Evolutionary conservation across 2,113 vertebrate genomes (phyloP).

Genomic region (Balaeniceps rex): DNA sequence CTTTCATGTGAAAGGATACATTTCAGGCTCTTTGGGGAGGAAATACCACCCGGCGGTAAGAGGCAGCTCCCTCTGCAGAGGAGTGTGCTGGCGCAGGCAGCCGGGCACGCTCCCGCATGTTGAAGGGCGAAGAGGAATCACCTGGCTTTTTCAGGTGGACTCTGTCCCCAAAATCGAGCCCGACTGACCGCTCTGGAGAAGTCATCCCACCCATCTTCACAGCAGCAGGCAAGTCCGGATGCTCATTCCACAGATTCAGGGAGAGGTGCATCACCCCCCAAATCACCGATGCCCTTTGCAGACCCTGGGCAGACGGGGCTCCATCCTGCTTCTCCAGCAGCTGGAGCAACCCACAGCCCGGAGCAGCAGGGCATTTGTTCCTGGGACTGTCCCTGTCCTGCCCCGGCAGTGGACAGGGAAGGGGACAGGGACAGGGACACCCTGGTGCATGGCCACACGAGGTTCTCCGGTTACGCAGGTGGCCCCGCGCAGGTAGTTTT

Average conservation of each 20-base stretch:
- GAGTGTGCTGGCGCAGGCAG: fast-evolving
- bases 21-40: neutral
- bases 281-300: fast-evolving
- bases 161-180: neutral
- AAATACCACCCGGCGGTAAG: fast-evolving
- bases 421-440: too few species aligned
- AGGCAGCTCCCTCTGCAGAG: neutral
- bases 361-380: neutral
- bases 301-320: neutral
- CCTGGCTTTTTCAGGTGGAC: neutral
- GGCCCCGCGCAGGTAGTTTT: neutral
- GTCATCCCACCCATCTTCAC: neutral
- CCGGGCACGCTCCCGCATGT: fast-evolving
- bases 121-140: neutral
- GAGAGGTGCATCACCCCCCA: neutral
- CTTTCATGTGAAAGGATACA: neutral
- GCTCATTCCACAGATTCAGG: neutral
- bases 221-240: fast-evolving
- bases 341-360: neutral
- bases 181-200: fast-evolving
- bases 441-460: neutral
- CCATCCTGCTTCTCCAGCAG: neutral
- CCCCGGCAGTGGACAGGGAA: fast-evolving
- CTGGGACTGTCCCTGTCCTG: fast-evolving
- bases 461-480: neutral